Evolutionary conservation across 2,113 vertebrate genomes (phyloP).

Genomic region (Perca flavescens): DNA sequence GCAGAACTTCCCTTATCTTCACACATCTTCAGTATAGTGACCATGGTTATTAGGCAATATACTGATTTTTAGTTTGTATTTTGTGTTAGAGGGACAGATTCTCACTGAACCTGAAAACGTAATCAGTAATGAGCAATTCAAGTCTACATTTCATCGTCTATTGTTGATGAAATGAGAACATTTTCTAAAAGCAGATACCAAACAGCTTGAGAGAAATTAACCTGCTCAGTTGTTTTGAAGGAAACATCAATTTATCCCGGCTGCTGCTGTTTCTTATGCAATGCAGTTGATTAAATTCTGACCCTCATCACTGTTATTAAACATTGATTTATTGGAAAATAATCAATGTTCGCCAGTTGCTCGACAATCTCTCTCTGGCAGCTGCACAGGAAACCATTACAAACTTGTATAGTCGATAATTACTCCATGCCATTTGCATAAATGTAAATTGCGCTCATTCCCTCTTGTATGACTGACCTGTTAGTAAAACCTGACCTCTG

Average conservation of each 20-base stretch:
- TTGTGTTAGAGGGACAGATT: neutral
- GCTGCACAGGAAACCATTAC: neutral
- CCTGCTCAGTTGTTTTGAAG: constrained; percentile 20
- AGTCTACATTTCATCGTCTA: neutral
- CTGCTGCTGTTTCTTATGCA: constrained; percentile 34
- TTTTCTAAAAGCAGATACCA: constrained; percentile 10
- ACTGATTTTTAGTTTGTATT: neutral
- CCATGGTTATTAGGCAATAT: neutral
- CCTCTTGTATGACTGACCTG: constrained; percentile 46
- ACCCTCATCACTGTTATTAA: constrained; percentile 53
- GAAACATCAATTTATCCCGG: constrained; percentile 45
- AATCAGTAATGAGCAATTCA: constrained; percentile 7
- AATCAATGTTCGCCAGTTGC: constrained; percentile 38
- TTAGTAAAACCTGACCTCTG: constrained; percentile 47
- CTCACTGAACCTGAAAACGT: neutral
- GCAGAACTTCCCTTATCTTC: neutral
- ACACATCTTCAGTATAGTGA: neutral
- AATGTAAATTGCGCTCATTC: constrained; percentile 10
- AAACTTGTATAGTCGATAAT: constrained; percentile 20
- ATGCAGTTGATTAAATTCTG: constrained; percentile 61
- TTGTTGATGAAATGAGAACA: constrained; percentile 3
- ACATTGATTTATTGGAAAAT: constrained; percentile 58
- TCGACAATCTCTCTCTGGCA: constrained; percentile 18
- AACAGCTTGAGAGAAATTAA: constrained; percentile 39
- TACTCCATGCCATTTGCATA: constrained; percentile 33